phyloP scores from a whole-genome alignment of 2,797 vertebrate species.

The Pangasius mekongensis region DNA sequence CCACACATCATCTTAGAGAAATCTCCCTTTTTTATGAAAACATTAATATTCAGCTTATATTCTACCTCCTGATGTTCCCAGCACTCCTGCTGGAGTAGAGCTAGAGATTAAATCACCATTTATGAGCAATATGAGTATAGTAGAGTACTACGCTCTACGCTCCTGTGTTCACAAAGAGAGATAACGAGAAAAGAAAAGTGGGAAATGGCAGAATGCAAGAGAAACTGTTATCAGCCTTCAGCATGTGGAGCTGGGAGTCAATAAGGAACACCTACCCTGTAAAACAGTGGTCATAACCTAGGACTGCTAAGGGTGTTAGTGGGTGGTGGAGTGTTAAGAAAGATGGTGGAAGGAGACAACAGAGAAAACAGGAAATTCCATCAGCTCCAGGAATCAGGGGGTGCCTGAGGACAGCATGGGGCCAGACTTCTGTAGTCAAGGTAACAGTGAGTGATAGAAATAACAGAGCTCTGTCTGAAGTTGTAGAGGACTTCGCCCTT shows the following conservation, averaged over 20 bases:
- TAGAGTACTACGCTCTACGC: conserved; percentile 9
- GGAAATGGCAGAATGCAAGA: background rate
- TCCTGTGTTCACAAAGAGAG: background rate
- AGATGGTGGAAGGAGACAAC: background rate
- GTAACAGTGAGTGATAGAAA: conserved; percentile 46
- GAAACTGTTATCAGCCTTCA: conserved; percentile 8
- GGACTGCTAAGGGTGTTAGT: background rate
- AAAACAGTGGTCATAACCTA: conserved; percentile 11
- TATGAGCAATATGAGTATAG: background rate
- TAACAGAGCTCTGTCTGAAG: conserved; percentile 25
- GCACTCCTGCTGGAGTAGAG: conserved; percentile 4
- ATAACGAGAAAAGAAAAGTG: background rate
- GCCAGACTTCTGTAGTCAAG: conserved; percentile 48
- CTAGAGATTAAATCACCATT: conserved; percentile 37
- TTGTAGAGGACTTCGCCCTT: conserved; percentile 4
- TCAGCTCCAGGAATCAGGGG: conserved; percentile 35
- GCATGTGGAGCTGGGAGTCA: conserved; percentile 8
- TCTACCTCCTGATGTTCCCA: conserved; percentile 14
- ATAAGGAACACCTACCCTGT: background rate
- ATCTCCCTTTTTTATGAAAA: background rate
- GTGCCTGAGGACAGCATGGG: conserved; percentile 44
- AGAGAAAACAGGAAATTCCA: conserved; percentile 33
- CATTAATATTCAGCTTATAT: conserved; percentile 19
- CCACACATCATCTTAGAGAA: background rate
- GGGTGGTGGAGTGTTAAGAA: background rate